Percentiles rank a stretch among this genome's conserved stretches.
These are phyloP conservation scores for Ophiodon elongatus DNA, from an alignment of 2,113 vertebrate genomes.

Conservation along the genomic window DNA sequence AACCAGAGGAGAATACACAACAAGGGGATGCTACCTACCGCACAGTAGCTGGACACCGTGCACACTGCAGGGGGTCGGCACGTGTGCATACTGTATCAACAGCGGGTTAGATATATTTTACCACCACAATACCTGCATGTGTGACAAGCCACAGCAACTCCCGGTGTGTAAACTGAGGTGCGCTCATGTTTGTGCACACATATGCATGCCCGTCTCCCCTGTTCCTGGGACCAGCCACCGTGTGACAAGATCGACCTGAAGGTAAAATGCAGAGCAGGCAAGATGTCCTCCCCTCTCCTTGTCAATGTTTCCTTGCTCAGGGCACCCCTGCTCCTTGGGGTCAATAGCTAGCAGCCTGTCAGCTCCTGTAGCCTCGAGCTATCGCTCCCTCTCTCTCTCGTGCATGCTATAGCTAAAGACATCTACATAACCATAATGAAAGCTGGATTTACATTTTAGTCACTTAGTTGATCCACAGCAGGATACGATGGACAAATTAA, in stretches of 20 bases:
- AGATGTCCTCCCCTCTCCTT: slow-evolving; percentile 71
- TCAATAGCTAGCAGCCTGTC: slow-evolving; percentile 71
- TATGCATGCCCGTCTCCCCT: not conserved
- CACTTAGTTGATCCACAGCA: not conserved
- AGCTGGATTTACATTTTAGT: slow-evolving; percentile 6
- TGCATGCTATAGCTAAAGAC: not conserved
- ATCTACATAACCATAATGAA: not conserved
- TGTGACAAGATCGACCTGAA: slow-evolving; percentile 71
- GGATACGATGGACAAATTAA: not conserved
- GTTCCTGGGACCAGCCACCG: slow-evolving; percentile 37
- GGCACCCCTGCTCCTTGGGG: slow-evolving; percentile 48
- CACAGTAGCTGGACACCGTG: slow-evolving; percentile 16
- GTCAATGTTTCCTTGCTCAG: slow-evolving; percentile 61
- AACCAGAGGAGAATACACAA: slow-evolving; percentile 62
- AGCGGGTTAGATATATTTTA: too few species aligned
- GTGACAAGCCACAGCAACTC: slow-evolving; percentile 31
- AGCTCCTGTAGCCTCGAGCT: slow-evolving; percentile 47
- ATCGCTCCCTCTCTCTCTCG: not conserved
- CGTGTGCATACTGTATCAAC: too few species aligned
- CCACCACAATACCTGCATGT: not conserved
- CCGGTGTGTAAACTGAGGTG: slow-evolving; percentile 16
- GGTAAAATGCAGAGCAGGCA: slow-evolving; percentile 79
- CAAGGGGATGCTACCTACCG: not conserved
- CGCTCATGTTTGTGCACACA: slow-evolving; percentile 23
- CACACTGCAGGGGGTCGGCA: slow-evolving; percentile 8